Evolutionary conservation across 2,797 vertebrate species (phyloP), one percentile per base, ranked within the genome.

Genomic region (Pygocentrus nattereri): DNA sequence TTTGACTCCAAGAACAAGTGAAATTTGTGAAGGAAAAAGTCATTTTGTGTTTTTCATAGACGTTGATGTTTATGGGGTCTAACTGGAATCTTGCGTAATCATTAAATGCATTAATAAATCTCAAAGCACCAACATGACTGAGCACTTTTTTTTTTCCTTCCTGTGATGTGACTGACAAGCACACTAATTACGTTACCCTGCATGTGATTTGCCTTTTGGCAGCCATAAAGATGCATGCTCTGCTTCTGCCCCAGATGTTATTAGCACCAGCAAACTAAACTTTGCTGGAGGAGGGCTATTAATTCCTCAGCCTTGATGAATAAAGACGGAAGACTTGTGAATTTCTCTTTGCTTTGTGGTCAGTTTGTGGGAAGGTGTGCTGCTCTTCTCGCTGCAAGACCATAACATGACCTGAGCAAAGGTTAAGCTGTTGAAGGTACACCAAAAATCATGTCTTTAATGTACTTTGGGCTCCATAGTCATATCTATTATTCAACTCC

Each of bases 191-290:
- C 18, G 75, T 68, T 68, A 80, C 59, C 41, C 31, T 25, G 44
- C 64, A 69, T 74, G 59, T 68, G 62, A 81, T 68, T 68, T 75
- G 34, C 25, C 62, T 75, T 67, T 58, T 58, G 71, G 38, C 31
- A 18, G 47, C 65, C 38, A n/a, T 31, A 15, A 54, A 59, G 34
- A 59, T 34, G 38, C 64, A 25, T 11, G 18, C 30, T 62, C 12
- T 58, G 79, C 21, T 67, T 59, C 56, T 4, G n/a, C 27, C 18
- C 16, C 18, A 31, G 25, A 58, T 27, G 62, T 49, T 58, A 21
- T 65, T 67, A 68, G 72, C 71, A 44, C 38, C 18, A n/a, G 31
- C 65, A 41, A 13, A 56, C 15, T n/a, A 12, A 30, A 65, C 62
- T 41, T 54, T 27, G 31, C 59, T 61, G 19, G 0, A 21, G 50